Evolutionary conservation across 2,113 vertebrate genomes (phyloP).

Genomic region (Sterna hirundo): DNA sequence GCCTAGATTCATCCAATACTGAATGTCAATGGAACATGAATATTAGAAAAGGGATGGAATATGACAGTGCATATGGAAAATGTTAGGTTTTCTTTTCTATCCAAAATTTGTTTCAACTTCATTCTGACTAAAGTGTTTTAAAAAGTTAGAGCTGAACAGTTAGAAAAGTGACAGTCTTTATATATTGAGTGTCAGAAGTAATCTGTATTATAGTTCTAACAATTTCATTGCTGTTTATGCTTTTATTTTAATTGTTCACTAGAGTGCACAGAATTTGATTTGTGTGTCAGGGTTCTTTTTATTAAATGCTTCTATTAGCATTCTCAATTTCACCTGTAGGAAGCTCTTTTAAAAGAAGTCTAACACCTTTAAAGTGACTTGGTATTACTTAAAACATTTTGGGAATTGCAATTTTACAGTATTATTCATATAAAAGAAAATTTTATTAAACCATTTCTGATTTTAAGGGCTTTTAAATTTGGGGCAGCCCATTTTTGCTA

Average conservation of each 20-base stretch:
- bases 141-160: constrained; percentile 43
- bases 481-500: not conserved
- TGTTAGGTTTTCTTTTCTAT: constrained; percentile 73
- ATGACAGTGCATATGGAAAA: constrained; percentile 87
- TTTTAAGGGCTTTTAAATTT: not conserved
- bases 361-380: not conserved
- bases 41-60: constrained; percentile 78
- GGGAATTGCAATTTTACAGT: not conserved
- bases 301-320: not conserved
- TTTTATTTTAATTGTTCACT: constrained; percentile 38
- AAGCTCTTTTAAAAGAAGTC: not conserved
- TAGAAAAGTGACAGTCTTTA: not conserved
- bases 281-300: not conserved
- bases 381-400: not conserved
- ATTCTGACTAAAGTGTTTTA: constrained; percentile 57
- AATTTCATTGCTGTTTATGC: not conserved
- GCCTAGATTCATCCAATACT: constrained; percentile 54
- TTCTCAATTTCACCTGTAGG: not conserved
- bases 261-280: not conserved
- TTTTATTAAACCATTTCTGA: not conserved
- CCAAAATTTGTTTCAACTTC: constrained; percentile 39
- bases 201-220: not conserved
- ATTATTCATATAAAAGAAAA: not conserved
- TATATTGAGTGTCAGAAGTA: not conserved
- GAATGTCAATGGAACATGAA: constrained; percentile 78